phyloP scores from a whole-genome alignment of 2,888 invertebrate species.

The Monoplex corrugatus region DNA sequence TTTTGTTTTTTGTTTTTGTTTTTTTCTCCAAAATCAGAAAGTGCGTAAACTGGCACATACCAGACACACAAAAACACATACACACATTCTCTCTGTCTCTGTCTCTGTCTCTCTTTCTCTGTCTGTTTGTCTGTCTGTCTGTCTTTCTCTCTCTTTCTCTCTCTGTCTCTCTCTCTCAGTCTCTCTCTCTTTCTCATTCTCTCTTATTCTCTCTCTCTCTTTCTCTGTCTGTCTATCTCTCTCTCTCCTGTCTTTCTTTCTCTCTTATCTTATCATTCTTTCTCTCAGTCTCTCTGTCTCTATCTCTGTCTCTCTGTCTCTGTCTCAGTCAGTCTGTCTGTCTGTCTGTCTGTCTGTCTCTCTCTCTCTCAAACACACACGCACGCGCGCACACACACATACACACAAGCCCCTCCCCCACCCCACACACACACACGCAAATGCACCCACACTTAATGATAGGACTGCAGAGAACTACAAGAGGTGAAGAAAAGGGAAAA shows the following conservation, averaged over 20 bases:
- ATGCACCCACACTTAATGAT: background rate
- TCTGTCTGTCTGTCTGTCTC: conserved; percentile 34
- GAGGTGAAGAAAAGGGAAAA: no score
- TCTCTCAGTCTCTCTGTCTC: no score
- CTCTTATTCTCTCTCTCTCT: background rate
- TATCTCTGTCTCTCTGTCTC: background rate
- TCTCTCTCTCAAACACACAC: background rate
- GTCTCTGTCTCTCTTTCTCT: conserved; percentile 1
- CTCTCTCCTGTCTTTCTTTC: background rate
- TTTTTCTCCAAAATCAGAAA: no score
- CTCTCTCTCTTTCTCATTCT: background rate
- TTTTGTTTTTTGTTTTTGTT: no score
- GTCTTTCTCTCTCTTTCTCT: conserved; percentile 19
- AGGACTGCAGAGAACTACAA: no score
- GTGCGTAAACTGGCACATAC: no score
- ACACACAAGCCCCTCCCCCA: background rate
- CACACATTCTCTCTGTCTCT: background rate
- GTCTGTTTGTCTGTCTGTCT: background rate
- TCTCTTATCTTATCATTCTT: background rate
- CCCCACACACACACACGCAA: background rate
- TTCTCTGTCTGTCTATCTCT: background rate
- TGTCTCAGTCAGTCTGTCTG: no score
- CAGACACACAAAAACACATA: background rate
- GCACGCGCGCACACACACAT: background rate
- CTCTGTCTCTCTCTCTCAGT: conserved; percentile 26